Conservation (phyloP, 1,140 invertebrate species). For the Orchesella cincta region DNA sequence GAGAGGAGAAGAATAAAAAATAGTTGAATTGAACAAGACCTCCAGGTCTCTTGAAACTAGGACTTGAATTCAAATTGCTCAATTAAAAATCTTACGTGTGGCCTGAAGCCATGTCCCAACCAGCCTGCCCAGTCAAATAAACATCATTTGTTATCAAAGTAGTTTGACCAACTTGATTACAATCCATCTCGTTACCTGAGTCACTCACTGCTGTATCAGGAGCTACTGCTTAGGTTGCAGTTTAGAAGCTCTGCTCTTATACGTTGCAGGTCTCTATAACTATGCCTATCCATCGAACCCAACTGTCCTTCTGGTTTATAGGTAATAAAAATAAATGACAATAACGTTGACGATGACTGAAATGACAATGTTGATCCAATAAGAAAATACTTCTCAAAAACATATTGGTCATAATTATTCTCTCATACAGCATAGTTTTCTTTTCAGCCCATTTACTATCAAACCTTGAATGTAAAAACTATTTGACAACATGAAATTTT, state of each 20-base stretch:
- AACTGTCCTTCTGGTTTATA: too few species aligned
- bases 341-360: too few species aligned
- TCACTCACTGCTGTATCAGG: too few species aligned
- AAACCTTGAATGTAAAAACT: too few species aligned
- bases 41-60: constrained; percentile 40
- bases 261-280: too few species aligned
- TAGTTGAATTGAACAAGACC: constrained; percentile 40
- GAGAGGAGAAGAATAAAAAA: constrained; percentile 11
- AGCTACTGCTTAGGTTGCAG: too few species aligned
- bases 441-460: too few species aligned
- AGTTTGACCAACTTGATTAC: constrained; percentile 43
- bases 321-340: not conserved
- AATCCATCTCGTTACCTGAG: constrained; percentile 40
- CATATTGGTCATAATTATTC: not conserved
- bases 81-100: constrained; percentile 52
- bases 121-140: constrained; percentile 49
- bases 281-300: too few species aligned
- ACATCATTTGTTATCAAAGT: constrained; percentile 50
- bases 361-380: not conserved
- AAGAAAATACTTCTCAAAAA: not conserved
- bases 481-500: too few species aligned
- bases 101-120: constrained; percentile 45
- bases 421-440: too few species aligned
- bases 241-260: too few species aligned
- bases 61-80: constrained; percentile 52